These are phyloP conservation scores for Thunnus thynnus DNA, from an alignment of 2,113 vertebrate species.

Conservation along the genomic window DNA sequence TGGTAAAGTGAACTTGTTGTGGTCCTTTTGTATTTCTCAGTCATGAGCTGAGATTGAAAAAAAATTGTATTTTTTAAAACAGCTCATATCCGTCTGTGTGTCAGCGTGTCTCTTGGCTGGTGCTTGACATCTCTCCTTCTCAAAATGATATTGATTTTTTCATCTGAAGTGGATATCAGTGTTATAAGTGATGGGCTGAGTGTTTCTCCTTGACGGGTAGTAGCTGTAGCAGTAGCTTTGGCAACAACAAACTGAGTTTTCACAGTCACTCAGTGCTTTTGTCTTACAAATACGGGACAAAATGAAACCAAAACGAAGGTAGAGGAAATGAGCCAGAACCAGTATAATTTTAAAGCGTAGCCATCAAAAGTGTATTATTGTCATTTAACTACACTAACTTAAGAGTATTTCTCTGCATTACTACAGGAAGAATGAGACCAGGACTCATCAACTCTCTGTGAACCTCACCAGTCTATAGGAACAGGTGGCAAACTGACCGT, in stretches of 20 bases:
- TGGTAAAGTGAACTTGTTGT: background rate
- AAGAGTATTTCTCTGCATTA: constrained; percentile 13
- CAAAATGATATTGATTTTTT: background rate
- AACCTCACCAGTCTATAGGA: constrained; percentile 55
- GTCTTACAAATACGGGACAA: constrained; percentile 6
- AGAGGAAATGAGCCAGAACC: constrained; percentile 3
- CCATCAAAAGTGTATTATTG: background rate
- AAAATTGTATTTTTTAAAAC: background rate
- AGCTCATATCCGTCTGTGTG: background rate
- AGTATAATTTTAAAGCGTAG: background rate
- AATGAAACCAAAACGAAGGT: background rate
- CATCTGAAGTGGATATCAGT: constrained; percentile 1
- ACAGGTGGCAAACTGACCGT: constrained; percentile 76
- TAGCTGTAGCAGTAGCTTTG: background rate
- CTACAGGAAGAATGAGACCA: constrained; percentile 1
- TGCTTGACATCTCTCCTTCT: background rate
- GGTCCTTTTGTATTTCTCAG: background rate
- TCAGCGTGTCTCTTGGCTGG: background rate
- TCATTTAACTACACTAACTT: background rate
- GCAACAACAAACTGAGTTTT: background rate
- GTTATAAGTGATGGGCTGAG: background rate
- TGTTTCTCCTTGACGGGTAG: background rate
- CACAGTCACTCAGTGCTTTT: background rate
- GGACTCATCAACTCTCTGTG: constrained; percentile 52
- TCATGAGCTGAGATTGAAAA: background rate